A percentile compares a stretch with the other conserved stretches of the same genome.
Conservation (phyloP, 2,113 vertebrate genomes). For the Triplophysa rosa region DNA sequence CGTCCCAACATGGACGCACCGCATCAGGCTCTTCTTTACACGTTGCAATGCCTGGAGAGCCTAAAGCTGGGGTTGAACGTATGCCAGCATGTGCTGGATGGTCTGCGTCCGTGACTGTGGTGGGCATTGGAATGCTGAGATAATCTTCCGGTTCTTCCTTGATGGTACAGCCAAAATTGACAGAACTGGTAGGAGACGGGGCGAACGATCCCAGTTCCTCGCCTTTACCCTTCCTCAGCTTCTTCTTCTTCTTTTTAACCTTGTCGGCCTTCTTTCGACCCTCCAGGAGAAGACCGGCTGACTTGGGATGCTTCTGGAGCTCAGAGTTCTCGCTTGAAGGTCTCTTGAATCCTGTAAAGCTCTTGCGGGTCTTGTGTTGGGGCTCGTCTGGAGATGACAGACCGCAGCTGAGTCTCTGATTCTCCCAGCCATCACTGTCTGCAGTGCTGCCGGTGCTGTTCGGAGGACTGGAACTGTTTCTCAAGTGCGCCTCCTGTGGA, state of each 20-base stretch:
- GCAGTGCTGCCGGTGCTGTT: conserved; percentile 94
- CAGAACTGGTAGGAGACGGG: conserved; percentile 45
- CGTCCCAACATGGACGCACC: conserved; percentile 60
- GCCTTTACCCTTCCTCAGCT: conserved; percentile 75
- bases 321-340: conserved; percentile 49
- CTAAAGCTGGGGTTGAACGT: neutral
- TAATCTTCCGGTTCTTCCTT: conserved; percentile 84
- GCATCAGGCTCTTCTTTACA: conserved; percentile 70
- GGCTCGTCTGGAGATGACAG: conserved; percentile 63
- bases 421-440: conserved; percentile 93
- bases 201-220: conserved; percentile 46
- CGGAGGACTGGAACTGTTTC: conserved; percentile 92
- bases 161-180: conserved; percentile 65
- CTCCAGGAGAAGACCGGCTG: conserved; percentile 73
- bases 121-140: conserved; percentile 68
- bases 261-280: conserved; percentile 85
- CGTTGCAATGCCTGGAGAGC: conserved; percentile 26
- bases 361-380: conserved; percentile 78
- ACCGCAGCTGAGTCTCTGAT: conserved; percentile 70
- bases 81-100: neutral
- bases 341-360: conserved; percentile 76
- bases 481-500: conserved; percentile 80
- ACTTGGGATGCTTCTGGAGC: conserved; percentile 73
- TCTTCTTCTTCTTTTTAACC: conserved; percentile 85
- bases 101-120: neutral